Evolutionary conservation across 2,113 vertebrate species (phyloP).

Genomic region (Percopsis transmontana): DNA sequence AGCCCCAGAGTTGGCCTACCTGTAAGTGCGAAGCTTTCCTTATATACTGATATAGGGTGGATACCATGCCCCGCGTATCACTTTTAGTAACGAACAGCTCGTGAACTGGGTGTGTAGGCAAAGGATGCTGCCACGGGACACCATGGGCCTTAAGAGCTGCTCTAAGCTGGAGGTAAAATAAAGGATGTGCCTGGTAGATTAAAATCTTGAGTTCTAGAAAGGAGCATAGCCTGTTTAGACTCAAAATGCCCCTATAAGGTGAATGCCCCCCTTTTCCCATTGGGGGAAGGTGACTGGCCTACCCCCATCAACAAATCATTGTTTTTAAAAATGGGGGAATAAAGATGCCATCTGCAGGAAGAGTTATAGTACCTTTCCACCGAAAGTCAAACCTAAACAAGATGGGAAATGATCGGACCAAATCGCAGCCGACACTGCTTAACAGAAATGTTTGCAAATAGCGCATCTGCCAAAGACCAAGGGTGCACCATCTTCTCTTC

Average conservation of each 20-base stretch:
- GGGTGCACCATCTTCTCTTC: neutral
- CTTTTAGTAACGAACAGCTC: too few species aligned
- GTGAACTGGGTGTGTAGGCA: neutral
- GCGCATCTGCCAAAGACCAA: neutral
- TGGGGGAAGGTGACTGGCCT: neutral
- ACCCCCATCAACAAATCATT: conserved; percentile 3
- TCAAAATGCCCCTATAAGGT: neutral
- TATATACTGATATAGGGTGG: too few species aligned
- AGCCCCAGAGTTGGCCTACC: too few species aligned
- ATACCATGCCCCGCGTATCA: too few species aligned
- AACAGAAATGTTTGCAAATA: neutral
- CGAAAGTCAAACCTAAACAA: neutral
- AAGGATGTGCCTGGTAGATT: neutral
- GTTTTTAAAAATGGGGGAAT: conserved; percentile 7
- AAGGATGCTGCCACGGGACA: neutral
- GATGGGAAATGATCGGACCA: conserved; percentile 2
- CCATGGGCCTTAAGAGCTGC: neutral
- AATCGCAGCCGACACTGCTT: neutral
- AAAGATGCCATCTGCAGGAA: conserved; percentile 2
- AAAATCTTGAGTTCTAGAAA: neutral
- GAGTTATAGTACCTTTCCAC: neutral
- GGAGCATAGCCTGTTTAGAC: neutral
- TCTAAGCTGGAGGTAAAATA: neutral
- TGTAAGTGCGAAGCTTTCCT: too few species aligned
- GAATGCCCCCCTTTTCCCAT: neutral